These are phyloP conservation scores for Drosophila borborema DNA, from an alignment of 2,888 invertebrate genomes.

Conservation along the genomic window DNA sequence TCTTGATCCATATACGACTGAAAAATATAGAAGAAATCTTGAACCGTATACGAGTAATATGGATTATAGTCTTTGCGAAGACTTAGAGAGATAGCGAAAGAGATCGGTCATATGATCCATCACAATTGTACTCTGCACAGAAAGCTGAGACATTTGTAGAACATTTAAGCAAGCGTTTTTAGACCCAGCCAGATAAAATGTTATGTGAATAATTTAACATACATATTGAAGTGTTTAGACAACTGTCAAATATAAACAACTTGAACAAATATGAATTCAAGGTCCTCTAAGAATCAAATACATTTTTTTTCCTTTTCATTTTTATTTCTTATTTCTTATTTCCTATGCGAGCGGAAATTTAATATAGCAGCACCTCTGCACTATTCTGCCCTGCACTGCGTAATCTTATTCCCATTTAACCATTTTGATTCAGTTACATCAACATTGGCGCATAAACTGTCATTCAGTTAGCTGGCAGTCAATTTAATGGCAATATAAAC, in stretches of 20 bases:
- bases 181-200: too few species aligned
- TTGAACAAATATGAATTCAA: not conserved
- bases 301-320: not conserved
- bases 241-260: not conserved
- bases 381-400: not conserved
- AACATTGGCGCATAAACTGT: not conserved
- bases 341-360: conserved; percentile 31
- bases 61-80: too few species aligned
- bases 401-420: conserved; percentile 31
- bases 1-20: too few species aligned
- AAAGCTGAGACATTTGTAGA: too few species aligned
- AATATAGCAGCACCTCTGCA: conserved; percentile 16
- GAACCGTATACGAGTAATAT: too few species aligned
- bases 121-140: too few species aligned
- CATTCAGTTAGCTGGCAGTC: conserved; percentile 24
- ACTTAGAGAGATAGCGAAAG: too few species aligned
- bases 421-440: conserved; percentile 3
- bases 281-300: not conserved
- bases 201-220: too few species aligned
- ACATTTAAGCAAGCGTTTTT: too few species aligned
- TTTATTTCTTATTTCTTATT: not conserved
- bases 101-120: too few species aligned
- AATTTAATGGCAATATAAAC: conserved; percentile 60
- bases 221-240: too few species aligned
- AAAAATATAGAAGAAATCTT: too few species aligned